Evolutionary conservation across 2,113 vertebrate genomes (phyloP).

Genomic region (Lipophrys pholis): DNA sequence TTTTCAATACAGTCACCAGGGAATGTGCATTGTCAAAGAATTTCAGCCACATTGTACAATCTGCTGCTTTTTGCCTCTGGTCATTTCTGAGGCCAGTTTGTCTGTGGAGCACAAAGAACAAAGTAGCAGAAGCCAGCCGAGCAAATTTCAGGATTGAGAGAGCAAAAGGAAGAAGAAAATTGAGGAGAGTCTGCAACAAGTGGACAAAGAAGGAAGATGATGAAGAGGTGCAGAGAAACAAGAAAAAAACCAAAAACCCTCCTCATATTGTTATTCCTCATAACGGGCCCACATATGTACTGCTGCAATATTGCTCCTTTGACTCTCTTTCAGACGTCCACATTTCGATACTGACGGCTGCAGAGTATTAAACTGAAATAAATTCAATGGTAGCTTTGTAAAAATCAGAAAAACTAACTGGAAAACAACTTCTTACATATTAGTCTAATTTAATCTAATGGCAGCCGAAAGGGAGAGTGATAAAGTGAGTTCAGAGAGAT

Average conservation of each 20-base stretch:
- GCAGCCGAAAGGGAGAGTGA: conserved; percentile 8
- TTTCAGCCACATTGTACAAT: neutral
- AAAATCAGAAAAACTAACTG: no score
- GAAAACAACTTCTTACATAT: neutral
- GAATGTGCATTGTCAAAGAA: neutral
- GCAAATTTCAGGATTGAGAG: conserved; percentile 4
- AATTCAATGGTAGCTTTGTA: neutral
- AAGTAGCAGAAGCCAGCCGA: conserved; percentile 8
- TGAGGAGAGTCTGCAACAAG: neutral
- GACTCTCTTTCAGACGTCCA: no score
- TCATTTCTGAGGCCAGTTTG: neutral
- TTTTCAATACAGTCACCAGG: no score
- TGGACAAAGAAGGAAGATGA: conserved; percentile 2
- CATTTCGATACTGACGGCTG: neutral
- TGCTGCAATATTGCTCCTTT: no score
- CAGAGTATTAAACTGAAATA: conserved; percentile 9
- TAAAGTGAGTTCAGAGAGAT: conserved; percentile 32
- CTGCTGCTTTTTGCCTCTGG: neutral
- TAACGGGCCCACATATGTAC: no score
- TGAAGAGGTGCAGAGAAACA: neutral
- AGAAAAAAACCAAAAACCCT: neutral
- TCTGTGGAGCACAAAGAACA: neutral
- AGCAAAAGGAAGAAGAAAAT: conserved; percentile 18
- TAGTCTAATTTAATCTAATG: conserved; percentile 8
- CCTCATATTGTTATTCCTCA: neutral